A percentile compares a stretch with the other conserved stretches of the same genome.
These are phyloP conservation scores for Operophtera brumata DNA, from an alignment of 2,888 invertebrate species.

Conservation along the genomic window DNA sequence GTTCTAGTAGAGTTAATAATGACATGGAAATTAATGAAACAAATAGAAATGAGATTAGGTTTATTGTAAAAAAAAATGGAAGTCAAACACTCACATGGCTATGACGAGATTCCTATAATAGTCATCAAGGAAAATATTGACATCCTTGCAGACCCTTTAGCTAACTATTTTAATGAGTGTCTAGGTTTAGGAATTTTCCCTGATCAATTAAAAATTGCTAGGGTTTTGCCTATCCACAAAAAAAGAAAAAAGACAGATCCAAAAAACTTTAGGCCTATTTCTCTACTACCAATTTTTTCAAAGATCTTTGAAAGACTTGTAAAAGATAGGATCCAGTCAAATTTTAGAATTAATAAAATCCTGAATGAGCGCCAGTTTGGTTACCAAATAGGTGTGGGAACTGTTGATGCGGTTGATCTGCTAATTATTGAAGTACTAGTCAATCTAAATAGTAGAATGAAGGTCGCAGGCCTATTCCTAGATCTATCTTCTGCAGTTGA, in stretches of 20 bases:
- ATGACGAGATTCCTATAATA: conserved; percentile 16
- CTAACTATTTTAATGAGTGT: conserved; percentile 17
- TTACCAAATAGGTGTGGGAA: background rate
- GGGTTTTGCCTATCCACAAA: background rate
- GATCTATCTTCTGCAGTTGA: background rate
- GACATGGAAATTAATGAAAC: background rate
- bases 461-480: background rate
- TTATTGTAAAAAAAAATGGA: conserved; percentile 12
- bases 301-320: conserved; percentile 5
- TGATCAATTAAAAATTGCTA: conserved; percentile 8
- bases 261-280: conserved; percentile 11
- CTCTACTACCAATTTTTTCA: conserved; percentile 1
- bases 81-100: conserved; percentile 10
- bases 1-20: background rate
- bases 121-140: conserved; percentile 20
- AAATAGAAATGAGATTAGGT: conserved; percentile 2
- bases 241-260: background rate
- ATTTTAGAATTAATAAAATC: background rate
- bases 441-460: background rate
- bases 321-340: background rate
- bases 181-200: background rate
- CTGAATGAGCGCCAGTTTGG: background rate
- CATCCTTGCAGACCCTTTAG: conserved; percentile 11
- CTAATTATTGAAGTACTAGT: background rate
- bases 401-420: no score